Percentiles rank a stretch among this genome's conserved stretches.
Conservation (phyloP, 2,797 vertebrate genomes). For the Crocidura indochinensis region DNA sequence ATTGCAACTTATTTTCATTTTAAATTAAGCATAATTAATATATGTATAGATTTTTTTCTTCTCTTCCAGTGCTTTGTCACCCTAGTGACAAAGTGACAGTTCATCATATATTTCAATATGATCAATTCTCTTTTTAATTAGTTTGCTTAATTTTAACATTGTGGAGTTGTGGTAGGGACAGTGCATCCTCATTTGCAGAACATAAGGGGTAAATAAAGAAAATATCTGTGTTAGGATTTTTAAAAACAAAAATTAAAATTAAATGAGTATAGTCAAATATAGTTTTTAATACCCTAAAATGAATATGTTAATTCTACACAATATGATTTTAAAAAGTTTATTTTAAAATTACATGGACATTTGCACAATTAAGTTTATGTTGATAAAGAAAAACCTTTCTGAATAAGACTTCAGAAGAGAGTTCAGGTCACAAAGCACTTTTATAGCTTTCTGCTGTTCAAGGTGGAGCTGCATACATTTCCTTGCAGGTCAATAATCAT, state of each 20-base stretch:
- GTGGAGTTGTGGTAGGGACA: not conserved
- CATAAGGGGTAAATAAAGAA: conserved; percentile 64
- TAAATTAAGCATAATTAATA: not conserved
- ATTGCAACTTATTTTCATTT: conserved; percentile 57
- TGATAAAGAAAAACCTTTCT: not conserved
- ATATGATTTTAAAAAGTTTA: not conserved
- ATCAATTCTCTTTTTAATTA: conserved; percentile 62
- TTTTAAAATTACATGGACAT: conserved; percentile 21
- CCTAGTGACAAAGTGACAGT: conserved; percentile 38
- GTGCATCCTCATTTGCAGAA: not conserved
- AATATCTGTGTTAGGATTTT: conserved; percentile 40
- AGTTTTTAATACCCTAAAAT: not conserved
- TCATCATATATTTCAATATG: conserved; percentile 44
- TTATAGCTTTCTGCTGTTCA: not conserved
- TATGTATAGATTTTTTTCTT: conserved; percentile 38
- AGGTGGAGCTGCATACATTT: not conserved
- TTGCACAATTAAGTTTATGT: not conserved
- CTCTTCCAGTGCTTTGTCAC: not conserved
- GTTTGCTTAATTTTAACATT: conserved; percentile 68
- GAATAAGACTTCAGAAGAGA: not conserved
- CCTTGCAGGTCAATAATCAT: not conserved
- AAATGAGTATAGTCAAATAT: conserved; percentile 32
- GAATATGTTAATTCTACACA: conserved; percentile 50
- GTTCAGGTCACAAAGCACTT: not conserved
- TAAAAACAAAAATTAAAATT: conserved; percentile 48